Evolutionary conservation across 2,888 invertebrate species (phyloP).

Genomic region (Terebella lapidaria): DNA sequence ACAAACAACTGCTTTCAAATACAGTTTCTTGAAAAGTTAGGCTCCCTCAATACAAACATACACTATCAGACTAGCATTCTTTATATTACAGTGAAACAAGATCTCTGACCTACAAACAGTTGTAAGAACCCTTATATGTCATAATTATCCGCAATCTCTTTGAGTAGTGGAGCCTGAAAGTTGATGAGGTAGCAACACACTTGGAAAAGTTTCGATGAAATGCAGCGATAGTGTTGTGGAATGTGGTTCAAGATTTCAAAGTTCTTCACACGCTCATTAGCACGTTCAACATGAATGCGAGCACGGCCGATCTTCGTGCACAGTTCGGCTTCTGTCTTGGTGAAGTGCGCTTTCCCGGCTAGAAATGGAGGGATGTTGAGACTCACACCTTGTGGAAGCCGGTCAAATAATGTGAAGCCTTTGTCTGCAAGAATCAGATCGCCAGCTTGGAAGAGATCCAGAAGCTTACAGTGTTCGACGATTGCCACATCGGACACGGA

Average conservation of each 20-base stretch:
- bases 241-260: conserved; percentile 2
- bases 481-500: background rate
- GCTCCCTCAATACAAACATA: too few species aligned
- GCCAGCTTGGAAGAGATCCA: background rate
- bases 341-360: conserved; percentile 2
- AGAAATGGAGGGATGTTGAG: conserved; percentile 4
- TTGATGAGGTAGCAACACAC: conserved; percentile 1
- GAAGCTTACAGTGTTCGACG: conserved; percentile 4
- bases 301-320: conserved; percentile 2
- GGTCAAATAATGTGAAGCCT: background rate
- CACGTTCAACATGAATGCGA: conserved; percentile 7
- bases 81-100: too few species aligned
- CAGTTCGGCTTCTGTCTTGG: background rate
- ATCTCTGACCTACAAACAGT: too few species aligned
- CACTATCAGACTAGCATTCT: too few species aligned
- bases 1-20: too few species aligned
- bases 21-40: too few species aligned
- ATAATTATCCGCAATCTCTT: conserved; percentile 3
- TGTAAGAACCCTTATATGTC: background rate
- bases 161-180: conserved; percentile 2
- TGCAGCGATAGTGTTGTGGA: background rate
- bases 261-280: too few species aligned
- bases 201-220: conserved; percentile 6
- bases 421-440: conserved; percentile 8
- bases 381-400: background rate